These are phyloP conservation scores for Empis stercorea DNA, from an alignment of 2,888 invertebrate species.

Conservation along the genomic window DNA sequence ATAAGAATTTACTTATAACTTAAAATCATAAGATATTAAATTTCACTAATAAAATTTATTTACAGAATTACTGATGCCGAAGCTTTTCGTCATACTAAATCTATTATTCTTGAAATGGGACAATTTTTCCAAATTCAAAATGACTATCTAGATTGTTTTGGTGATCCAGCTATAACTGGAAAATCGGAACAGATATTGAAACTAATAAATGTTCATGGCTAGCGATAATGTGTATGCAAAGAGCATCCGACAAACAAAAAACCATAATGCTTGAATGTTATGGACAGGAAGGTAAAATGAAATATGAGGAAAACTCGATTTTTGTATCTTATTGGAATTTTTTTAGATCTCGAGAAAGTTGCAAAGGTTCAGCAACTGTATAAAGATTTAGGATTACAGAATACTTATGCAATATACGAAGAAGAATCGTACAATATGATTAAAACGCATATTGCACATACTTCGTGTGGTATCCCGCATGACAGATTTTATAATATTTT, in stretches of 20 bases:
- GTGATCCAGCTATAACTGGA: constrained; percentile 78
- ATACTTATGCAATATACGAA: constrained; percentile 67
- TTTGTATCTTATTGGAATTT: constrained; percentile 1
- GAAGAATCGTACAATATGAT: constrained; percentile 72
- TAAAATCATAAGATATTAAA: not conserved
- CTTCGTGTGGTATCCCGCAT: constrained; percentile 67
- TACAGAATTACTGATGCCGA: constrained; percentile 57
- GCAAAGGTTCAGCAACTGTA: constrained; percentile 61
- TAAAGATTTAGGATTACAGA: constrained; percentile 59
- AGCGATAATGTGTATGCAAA: constrained; percentile 74
- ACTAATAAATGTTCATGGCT: constrained; percentile 97
- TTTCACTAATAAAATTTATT: not conserved
- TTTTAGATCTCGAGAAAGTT: constrained; percentile 47
- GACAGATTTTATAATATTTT: constrained; percentile 70
- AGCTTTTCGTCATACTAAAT: constrained; percentile 71
- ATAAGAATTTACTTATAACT: not conserved
- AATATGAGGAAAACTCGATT: constrained; percentile 12
- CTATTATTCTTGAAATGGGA: constrained; percentile 82
- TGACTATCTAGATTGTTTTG: constrained; percentile 63
- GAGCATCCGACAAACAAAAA: constrained; percentile 56
- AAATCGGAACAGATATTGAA: constrained; percentile 81
- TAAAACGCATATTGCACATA: constrained; percentile 71
- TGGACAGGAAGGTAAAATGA: constrained; percentile 48
- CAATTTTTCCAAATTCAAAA: constrained; percentile 92
- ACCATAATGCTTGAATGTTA: constrained; percentile 65